phyloP scores from a whole-genome alignment of 1,140 invertebrate species.

The Ceratitis capitata region DNA sequence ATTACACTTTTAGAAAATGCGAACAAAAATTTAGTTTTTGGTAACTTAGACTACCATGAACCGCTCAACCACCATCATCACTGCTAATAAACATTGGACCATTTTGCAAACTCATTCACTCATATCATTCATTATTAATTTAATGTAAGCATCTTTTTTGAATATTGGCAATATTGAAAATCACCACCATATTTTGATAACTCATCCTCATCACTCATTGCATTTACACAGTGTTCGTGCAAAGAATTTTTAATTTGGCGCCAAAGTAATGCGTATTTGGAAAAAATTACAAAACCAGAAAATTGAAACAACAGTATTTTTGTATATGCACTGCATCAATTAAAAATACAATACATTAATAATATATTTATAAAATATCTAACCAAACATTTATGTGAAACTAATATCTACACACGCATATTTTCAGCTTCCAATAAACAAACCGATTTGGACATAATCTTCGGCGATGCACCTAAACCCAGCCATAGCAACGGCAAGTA shows the following conservation, averaged over 20 bases:
- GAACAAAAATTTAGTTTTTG: too few relatives aligned
- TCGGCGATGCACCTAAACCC: constrained; percentile 51
- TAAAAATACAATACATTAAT: background rate
- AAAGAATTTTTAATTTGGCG: background rate
- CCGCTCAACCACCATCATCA: background rate
- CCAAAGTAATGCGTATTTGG: background rate
- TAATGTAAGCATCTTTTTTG: background rate
- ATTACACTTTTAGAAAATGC: too few relatives aligned
- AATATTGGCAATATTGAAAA: background rate
- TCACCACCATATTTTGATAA: constrained; percentile 38
- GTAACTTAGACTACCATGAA: background rate
- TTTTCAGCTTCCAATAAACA: constrained; percentile 46
- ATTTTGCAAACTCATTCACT: background rate
- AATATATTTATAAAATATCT: background rate
- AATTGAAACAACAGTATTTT: background rate
- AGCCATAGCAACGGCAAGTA: constrained; percentile 51
- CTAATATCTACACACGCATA: too few relatives aligned
- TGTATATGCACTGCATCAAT: constrained; percentile 3
- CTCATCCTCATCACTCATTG: constrained; percentile 18
- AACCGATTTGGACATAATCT: constrained; percentile 62
- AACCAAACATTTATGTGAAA: too few relatives aligned
- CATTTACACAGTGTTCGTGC: constrained; percentile 14
- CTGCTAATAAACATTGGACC: too few relatives aligned
- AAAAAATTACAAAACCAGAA: too few relatives aligned
- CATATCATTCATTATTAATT: background rate